Evolutionary conservation across 2,797 vertebrate genomes (phyloP).

Genomic region (Halcyon smyrnensis): DNA sequence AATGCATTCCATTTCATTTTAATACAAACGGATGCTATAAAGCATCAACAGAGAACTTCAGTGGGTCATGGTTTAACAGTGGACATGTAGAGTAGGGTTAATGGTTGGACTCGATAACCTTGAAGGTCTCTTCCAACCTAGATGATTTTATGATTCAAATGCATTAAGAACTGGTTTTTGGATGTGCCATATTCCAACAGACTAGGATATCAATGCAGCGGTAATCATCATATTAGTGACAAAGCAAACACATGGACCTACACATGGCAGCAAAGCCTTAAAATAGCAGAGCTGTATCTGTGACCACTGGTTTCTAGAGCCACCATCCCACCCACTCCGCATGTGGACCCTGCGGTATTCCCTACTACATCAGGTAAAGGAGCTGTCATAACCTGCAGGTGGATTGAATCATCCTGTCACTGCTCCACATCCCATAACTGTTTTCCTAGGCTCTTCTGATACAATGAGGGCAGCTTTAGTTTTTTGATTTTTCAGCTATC

Average conservation of each 20-base stretch:
- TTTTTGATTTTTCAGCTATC: neutral
- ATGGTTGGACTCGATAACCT: too few relatives aligned
- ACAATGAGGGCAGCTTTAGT: neutral
- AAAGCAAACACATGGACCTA: neutral
- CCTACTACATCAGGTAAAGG: neutral
- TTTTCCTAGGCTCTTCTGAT: neutral
- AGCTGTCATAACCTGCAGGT: neutral
- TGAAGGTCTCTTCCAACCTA: too few relatives aligned
- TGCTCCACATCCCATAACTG: neutral
- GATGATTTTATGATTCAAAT: neutral
- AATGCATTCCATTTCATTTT: neutral
- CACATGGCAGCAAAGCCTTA: neutral
- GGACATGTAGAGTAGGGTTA: too few relatives aligned
- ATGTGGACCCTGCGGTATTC: neutral
- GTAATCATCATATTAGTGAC: neutral
- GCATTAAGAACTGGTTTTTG: neutral
- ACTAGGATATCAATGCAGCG: neutral
- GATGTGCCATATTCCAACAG: neutral
- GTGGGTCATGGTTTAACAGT: too few relatives aligned
- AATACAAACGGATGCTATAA: neutral
- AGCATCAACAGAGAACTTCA: neutral
- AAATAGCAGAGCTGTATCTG: neutral
- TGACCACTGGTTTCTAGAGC: neutral
- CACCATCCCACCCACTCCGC: rapidly evolving
- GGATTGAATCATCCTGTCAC: neutral